Evolutionary conservation across 2,113 vertebrate species (phyloP).

Genomic region (Danionella cerebrum): DNA sequence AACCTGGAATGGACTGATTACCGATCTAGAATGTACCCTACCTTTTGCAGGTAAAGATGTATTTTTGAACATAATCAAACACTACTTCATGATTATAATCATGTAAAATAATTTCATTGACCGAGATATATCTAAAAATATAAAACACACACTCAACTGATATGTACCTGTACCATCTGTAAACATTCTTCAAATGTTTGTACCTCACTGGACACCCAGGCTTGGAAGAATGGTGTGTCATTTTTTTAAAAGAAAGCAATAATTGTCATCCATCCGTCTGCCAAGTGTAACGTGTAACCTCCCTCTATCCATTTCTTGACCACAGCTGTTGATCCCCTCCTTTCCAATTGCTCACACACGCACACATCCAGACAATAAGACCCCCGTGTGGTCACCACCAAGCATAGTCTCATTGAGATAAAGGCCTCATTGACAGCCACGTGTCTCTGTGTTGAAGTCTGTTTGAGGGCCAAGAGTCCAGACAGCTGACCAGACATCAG

Average conservation of each 20-base stretch:
- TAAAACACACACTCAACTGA: too few species aligned
- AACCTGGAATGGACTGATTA: too few species aligned
- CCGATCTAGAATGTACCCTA: too few species aligned
- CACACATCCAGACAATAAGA: slow-evolving; percentile 13
- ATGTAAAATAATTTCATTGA: too few species aligned
- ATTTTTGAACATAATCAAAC: too few species aligned
- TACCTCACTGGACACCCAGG: too few species aligned
- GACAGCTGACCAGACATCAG: slow-evolving; percentile 60
- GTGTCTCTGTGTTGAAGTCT: slow-evolving; percentile 49
- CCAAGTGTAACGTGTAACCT: slow-evolving; percentile 40
- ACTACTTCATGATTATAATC: too few species aligned
- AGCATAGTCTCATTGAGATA: slow-evolving; percentile 48
- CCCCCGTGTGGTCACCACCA: slow-evolving; percentile 16
- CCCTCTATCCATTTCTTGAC: slow-evolving; percentile 38
- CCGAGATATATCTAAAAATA: too few species aligned
- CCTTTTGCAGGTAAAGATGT: too few species aligned
- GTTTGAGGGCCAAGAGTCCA: slow-evolving; percentile 44
- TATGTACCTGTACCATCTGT: too few species aligned
- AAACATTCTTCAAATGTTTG: too few species aligned
- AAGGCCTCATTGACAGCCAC: slow-evolving; percentile 46
- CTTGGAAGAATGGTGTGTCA: too few species aligned
- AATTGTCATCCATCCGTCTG: slow-evolving; percentile 62
- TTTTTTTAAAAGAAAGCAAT: slow-evolving; percentile 24
- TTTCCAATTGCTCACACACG: slow-evolving; percentile 29
- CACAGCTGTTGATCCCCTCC: slow-evolving; percentile 57